A percentile compares a stretch with the other conserved stretches of the same genome.
phyloP scores from a whole-genome alignment of 2,888 invertebrate species.

The Cryptosula pallasiana region DNA sequence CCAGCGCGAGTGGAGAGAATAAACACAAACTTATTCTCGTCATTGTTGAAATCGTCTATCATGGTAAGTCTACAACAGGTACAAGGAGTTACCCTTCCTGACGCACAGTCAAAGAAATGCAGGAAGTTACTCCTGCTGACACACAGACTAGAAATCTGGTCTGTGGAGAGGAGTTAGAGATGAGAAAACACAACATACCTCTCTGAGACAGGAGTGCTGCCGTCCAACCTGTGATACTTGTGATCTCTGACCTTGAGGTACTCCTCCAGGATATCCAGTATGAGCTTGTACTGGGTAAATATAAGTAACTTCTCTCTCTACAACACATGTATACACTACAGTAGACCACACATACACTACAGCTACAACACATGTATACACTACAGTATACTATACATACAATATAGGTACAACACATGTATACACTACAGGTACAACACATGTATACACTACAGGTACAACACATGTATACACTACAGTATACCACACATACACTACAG shows the following conservation, averaged over 20 bases:
- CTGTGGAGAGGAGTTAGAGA: too few relatives aligned
- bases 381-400: neutral
- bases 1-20: constrained; percentile 88
- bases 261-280: constrained; percentile 85
- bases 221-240: constrained; percentile 78
- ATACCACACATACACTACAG: too few relatives aligned
- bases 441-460: too few relatives aligned
- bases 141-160: too few relatives aligned
- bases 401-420: too few relatives aligned
- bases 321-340: constrained; percentile 26
- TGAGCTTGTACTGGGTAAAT: constrained; percentile 94
- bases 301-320: constrained; percentile 68
- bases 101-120: too few relatives aligned
- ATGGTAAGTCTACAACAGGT: constrained; percentile 69
- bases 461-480: too few relatives aligned
- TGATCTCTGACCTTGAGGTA: constrained; percentile 71
- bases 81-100: too few relatives aligned
- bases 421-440: too few relatives aligned
- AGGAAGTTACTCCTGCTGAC: too few relatives aligned
- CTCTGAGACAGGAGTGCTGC: constrained; percentile 66
- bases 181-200: constrained; percentile 42
- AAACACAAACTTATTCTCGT: constrained; percentile 77
- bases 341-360: too few relatives aligned
- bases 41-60: constrained; percentile 80
- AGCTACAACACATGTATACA: too few relatives aligned